Base-by-base conservation (phyloP, 2,888 invertebrate species). In the Palloptera scutellata region DNA sequence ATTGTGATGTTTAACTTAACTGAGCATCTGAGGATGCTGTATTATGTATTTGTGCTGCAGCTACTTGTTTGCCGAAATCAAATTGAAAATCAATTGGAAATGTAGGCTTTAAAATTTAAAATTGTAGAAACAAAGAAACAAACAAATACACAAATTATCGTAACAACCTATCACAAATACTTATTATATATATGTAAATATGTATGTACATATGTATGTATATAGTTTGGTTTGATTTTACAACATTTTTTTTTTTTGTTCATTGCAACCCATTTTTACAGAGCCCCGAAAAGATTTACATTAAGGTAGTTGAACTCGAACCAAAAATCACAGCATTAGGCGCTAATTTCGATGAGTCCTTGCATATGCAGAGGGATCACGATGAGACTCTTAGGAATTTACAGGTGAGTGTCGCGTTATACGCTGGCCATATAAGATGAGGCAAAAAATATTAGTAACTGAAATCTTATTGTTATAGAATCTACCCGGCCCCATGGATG, bases 401-500 rank as follows among this genome's bases (percentile, higher is more conserved):
- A 79, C 91, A 93, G 89, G 95, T 94, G 84, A 84, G 77, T 70
- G 15, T 20, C 12, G 1, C 19, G n/a, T 48, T 13, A 48, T 40
- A 0, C 13, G 10, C 53, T 19, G n/a, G 0, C 4, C 51, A 6
- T 45, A 54, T n/a, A n/a, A n/a, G n/a, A n/a, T n/a, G n/a, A n/a
- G n/a, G n/a, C 30, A 20, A 43, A 54, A 57, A 40, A 41, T 12
- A n/a, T 11, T 59, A 30, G 5, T 10, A n/a, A n/a, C n/a, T n/a
- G 30, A 5, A 41, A 4, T 41, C 20, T 53, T n/a, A 1, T 67
- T 70, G 68, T 83, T 86, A 4, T 83, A 95, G 93, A 91, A 90
- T 78, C 93, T 95, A 85, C 94, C 95, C 82, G 93, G 92, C 80
- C 94, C 95, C 64, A 94, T 95, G 77, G 93, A 94, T 78, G 94